These are phyloP conservation scores for Cataglyphis rosenhaueri DNA, from an alignment of 2,888 invertebrate species.

Conservation along the genomic window DNA sequence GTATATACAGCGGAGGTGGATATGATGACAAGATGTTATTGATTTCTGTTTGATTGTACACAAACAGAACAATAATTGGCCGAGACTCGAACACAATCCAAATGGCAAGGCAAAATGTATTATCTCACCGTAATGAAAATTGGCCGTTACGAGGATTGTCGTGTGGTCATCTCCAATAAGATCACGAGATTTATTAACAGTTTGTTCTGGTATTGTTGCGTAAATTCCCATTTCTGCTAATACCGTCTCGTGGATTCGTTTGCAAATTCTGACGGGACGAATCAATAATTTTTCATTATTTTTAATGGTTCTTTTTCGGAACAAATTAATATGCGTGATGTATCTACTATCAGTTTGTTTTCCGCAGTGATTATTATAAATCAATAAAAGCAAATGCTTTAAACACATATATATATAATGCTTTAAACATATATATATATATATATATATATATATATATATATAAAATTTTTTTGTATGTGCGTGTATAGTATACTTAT, in stretches of 20 bases:
- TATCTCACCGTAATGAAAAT: conserved; percentile 50
- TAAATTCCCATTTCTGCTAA: conserved; percentile 25
- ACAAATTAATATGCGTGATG: neutral
- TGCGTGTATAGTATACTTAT: neutral
- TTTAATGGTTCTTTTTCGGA: neutral
- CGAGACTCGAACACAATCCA: conserved; percentile 35
- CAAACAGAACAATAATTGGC: conserved; percentile 47
- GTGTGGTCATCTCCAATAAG: conserved; percentile 38
- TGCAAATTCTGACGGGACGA: neutral
- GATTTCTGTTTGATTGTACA: conserved; percentile 50
- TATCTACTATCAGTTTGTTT: neutral
- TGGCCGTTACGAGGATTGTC: conserved; percentile 17
- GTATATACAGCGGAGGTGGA: neutral
- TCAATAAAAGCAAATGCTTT: neutral
- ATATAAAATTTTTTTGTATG: no score
- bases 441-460: neutral
- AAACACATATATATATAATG: neutral
- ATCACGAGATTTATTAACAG: conserved; percentile 29
- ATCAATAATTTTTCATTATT: conserved; percentile 17
- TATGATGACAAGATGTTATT: conserved; percentile 48
- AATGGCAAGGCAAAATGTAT: conserved; percentile 41
- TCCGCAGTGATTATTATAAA: neutral
- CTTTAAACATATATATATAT: neutral
- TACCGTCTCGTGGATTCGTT: conserved; percentile 16
- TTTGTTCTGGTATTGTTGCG: conserved; percentile 2